Base-by-base conservation (phyloP, 2,797 vertebrate species). In the Brachymystax lenok region DNA sequence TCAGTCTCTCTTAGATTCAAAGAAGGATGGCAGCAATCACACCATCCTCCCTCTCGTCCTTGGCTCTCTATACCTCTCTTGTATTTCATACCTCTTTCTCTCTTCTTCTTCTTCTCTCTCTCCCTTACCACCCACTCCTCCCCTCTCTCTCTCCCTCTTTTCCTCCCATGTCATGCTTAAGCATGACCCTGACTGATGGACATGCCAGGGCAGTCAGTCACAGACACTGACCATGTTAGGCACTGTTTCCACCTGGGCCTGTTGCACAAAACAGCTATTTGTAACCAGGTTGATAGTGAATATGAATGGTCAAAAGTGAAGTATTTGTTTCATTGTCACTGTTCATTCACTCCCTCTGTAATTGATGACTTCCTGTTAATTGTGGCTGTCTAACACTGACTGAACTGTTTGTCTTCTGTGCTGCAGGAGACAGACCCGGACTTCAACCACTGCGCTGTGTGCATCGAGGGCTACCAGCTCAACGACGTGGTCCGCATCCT, bases 381-480 rank as follows among this genome's bases (percentile, higher is more conserved):
- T 27, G 2, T 14, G 35, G 14, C 40, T 50, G 7, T 30, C 54
- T 28, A 17, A 64, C 59, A 8, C 59, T n/a, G 19, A 13, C 3
- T 35, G 12, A 33, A 40, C 21, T 71, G 12, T 56, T 3, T 59
- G 4, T 13, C 1, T 17, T 63, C 13, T 69, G 7, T 81, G 1
- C 91, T 93, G 71, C 90, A 98, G 98, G 98, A 99, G 90, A 97
- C 97, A 0, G 97, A 99, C 79, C 96, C 97, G 35, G 98, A 99
- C 91, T 99, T 98, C 81, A 98, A 98, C 90, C 97, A 99, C 84
- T 99, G 98, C 84, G 98, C 98, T 0, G 98, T 99, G 79, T 99
- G 98, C 86, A 99, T 99, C 46, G 98, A 99, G 88, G 96, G 96
- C 30, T 99, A 99, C 90, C 98, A 98, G 87, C 96, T 97, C 68